Base-by-base conservation (phyloP, 2,797 vertebrate species). In the Enteromius trimaculatus region DNA sequence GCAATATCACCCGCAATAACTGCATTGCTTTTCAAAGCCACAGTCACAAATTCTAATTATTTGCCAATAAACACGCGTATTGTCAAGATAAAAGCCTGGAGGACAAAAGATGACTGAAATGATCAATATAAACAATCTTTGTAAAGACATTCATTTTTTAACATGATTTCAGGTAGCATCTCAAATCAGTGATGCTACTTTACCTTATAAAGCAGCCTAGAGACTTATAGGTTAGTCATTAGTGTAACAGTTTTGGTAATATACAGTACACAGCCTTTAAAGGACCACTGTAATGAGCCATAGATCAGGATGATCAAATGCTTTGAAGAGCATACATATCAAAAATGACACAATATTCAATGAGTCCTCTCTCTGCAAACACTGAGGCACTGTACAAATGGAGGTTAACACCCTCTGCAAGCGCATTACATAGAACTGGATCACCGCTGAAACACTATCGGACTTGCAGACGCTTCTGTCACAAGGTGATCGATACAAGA, bases 401-500 rank as follows among this genome's bases (percentile, higher is more conserved):
- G 34, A 69, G 47, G 47, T 80, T 51, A 79, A 55, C 55, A 64
- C 47, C 23, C 65, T 84, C 66, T 77, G 55, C 80, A 69, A 75
- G 76, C 68, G 81, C 58, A 76, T 84, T 87, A 72, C 64, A 86
- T 80, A 51, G 77, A 81, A 79, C 66, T 78, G 53, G 79, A 80
- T 87, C 58, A 86, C 58, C 75, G 83, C 77, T 77, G 60, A 84
- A 86, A 85, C 66, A 26, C 51, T 85, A 80, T 85, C 74, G 51
- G 81, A 83, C 70, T 64, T 79, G 14, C 66, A 49, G 72, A 86
- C 37, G 80, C 72, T 76, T 82, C 80, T 83, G 77, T 77, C 75
- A 83, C 58, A 58, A 55, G 69, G 29, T 53, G 77, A 88, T 89
- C 83, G 39, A 88, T 89, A 77, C 60, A 74, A 55, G 65, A 80